Percentiles rank a stretch among this genome's conserved stretches.
These are phyloP conservation scores for Gallinago solitaria DNA, from an alignment of 2,797 vertebrate genomes.

Conservation along the genomic window DNA sequence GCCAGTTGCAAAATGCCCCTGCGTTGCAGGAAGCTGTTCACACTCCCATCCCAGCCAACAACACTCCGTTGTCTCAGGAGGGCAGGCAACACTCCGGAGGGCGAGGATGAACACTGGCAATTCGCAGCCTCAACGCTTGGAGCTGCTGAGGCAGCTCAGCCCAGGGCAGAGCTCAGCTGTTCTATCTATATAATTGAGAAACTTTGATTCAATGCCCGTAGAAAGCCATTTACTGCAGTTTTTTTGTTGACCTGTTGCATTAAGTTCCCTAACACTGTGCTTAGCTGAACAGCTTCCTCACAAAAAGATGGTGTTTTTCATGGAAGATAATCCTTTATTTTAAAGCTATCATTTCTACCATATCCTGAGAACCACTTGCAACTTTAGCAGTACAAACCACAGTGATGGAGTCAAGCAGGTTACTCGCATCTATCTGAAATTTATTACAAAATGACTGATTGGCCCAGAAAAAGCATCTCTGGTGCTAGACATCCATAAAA, in stretches of 20 bases:
- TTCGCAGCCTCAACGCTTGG: background rate
- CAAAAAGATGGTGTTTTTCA: background rate
- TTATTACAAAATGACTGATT: background rate
- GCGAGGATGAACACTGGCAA: background rate
- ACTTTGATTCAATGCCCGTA: background rate
- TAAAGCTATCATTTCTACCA: background rate
- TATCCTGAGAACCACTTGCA: background rate
- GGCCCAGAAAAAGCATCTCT: background rate
- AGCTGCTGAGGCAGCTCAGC: background rate
- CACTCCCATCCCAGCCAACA: background rate
- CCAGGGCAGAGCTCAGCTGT: background rate
- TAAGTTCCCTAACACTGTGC: background rate
- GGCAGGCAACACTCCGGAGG: background rate
- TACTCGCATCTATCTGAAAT: background rate
- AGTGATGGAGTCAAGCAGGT: background rate
- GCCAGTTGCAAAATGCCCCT: background rate
- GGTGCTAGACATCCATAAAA: background rate
- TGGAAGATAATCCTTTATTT: background rate
- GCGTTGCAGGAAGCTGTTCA: conserved; percentile 19
- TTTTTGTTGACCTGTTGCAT: background rate
- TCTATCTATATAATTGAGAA: background rate
- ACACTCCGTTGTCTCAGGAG: background rate
- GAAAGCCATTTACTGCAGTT: background rate
- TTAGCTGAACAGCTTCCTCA: background rate
- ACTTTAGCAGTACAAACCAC: background rate